These are phyloP conservation scores for Notothenia coriiceps DNA, from an alignment of 2,113 vertebrate genomes.

Conservation along the genomic window DNA sequence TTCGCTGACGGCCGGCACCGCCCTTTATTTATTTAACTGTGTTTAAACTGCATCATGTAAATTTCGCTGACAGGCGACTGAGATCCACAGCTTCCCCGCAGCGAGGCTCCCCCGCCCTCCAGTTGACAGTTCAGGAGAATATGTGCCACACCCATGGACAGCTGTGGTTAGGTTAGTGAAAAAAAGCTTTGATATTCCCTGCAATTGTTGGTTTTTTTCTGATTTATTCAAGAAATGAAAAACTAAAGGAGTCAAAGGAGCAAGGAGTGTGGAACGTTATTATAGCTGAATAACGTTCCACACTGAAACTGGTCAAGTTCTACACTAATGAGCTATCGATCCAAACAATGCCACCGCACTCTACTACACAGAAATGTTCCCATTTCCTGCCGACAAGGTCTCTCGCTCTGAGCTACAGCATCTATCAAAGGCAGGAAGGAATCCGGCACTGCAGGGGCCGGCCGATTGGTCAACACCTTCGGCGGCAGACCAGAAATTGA, in stretches of 20 bases:
- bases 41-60: no score
- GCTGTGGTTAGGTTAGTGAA: background rate
- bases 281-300: slow-evolving; percentile 4
- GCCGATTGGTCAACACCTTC: slow-evolving; percentile 17
- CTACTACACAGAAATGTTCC: slow-evolving; percentile 10
- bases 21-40: no score
- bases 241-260: background rate
- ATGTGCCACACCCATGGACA: background rate
- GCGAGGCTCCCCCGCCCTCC: no score
- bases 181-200: slow-evolving; percentile 15
- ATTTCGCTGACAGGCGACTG: no score
- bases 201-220: background rate
- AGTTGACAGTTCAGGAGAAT: no score
- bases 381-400: slow-evolving; percentile 37
- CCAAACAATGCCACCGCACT: background rate
- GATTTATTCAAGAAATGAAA: slow-evolving; percentile 18
- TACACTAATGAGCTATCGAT: slow-evolving; percentile 52
- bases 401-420: slow-evolving; percentile 28
- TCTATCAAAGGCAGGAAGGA: slow-evolving; percentile 31
- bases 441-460: background rate
- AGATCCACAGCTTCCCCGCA: no score
- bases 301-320: slow-evolving; percentile 24
- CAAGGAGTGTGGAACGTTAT: no score
- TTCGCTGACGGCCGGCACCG: no score
- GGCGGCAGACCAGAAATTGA: slow-evolving; percentile 33